Base-by-base conservation (phyloP, 2,113 vertebrate genomes). In the Brachirus orientalis region DNA sequence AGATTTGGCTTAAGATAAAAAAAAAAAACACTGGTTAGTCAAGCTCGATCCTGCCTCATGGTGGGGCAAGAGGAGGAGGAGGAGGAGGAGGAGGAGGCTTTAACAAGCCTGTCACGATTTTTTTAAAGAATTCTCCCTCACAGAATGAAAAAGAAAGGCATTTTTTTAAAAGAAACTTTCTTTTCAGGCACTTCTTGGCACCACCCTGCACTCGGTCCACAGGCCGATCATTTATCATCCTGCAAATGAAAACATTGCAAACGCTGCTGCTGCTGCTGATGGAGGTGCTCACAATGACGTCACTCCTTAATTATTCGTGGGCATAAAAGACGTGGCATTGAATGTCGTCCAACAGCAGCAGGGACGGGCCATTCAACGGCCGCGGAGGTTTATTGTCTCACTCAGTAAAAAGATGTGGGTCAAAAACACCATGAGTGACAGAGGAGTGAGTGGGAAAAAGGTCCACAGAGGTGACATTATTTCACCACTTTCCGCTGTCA, bases 61-160 rank as follows among this genome's bases (percentile, higher is more conserved):
- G 55, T 6, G 8, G 45, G 36, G 40, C 40, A 43, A 10, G 35
- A 16, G 1, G 17, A 19, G 35, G n/a, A 38, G 8, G 17, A 36
- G 17, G 10, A 17, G 10, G 19, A 13, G 17, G n/a, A 41, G 8
- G 40, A 12, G 40, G 40, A 43, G 9, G 16, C 46, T 78, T 89
- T 90, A 90, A 88, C 69, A 88, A 87, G 59, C 83, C 54, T 19
- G 73, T 85, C 86, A 86, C 85, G 75, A 73, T 86, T 84, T 55
- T 79, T 83, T 65, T 10, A n/a, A n/a, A 83, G 78, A 84, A 28
- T 28, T 28, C 64, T 52, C 70, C 77, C 79, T 8, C 18, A 50
- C 1, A 47, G 62, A 33, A 22, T 33, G 10, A 7, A 51, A 9
- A 67, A 59, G 41, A 64, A 69, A 53, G 37, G 10, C 10, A 8